Evolutionary conservation across 1,140 invertebrate species (phyloP).

Genomic region (Leptopilina clavipes): DNA sequence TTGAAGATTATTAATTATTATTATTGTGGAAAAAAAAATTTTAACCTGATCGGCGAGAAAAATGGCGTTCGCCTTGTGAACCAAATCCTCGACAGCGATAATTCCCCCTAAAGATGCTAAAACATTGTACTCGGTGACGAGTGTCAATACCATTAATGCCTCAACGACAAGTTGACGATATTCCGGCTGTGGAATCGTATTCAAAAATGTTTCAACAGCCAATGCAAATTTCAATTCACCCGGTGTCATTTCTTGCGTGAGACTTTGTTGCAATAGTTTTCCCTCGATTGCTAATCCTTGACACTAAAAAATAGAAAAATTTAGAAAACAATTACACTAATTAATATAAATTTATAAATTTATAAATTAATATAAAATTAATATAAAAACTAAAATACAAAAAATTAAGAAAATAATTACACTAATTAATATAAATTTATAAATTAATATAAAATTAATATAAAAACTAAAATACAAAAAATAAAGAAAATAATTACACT

Average conservation of each 20-base stretch:
- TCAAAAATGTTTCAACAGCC: conserved; percentile 97
- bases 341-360: neutral
- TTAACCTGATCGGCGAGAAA: conserved; percentile 98
- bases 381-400: no score
- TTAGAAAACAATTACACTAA: conserved; percentile 36
- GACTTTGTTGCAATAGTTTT: conserved; percentile 88
- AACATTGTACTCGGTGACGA: conserved; percentile 93
- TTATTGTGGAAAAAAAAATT: no score
- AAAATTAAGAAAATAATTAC: no score
- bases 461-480: no score
- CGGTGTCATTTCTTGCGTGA: conserved; percentile 98
- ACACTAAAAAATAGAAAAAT: conserved; percentile 78
- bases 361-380: no score
- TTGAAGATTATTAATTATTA: no score
- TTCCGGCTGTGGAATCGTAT: conserved; percentile 97
- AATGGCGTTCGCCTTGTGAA: conserved; percentile 94
- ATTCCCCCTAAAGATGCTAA: conserved; percentile 83
- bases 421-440: no score
- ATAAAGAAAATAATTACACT: no score
- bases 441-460: no score
- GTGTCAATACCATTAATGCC: conserved; percentile 95
- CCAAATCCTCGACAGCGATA: conserved; percentile 94
- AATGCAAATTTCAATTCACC: conserved; percentile 99
- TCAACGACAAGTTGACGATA: conserved; percentile 98
- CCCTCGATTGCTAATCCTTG: conserved; percentile 94